phyloP scores from a whole-genome alignment of 2,797 vertebrate genomes.

The Pseudochirops cupreus region DNA sequence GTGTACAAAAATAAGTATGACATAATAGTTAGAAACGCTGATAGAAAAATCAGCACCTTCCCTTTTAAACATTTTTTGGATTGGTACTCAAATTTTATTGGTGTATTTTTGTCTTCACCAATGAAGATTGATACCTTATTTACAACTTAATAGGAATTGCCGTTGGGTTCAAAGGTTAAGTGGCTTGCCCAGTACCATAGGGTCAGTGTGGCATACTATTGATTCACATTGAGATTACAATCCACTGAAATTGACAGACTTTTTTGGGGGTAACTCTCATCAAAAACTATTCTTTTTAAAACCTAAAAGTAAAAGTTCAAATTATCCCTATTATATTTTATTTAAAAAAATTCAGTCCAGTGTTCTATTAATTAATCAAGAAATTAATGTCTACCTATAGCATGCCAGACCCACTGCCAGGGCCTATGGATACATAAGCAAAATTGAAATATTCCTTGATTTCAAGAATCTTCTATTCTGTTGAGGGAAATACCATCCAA shows the following conservation, averaged over 20 bases:
- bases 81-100: background rate
- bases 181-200: background rate
- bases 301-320: background rate
- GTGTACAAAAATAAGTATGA: background rate
- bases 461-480: background rate
- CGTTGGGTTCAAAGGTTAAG: background rate
- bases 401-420: background rate
- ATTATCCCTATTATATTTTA: background rate
- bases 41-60: background rate
- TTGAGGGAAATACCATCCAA: background rate
- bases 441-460: background rate
- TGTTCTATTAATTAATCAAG: background rate
- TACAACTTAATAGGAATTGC: background rate
- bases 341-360: background rate
- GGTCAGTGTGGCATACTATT: background rate
- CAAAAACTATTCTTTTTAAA: background rate
- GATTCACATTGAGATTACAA: background rate
- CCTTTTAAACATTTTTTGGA: background rate
- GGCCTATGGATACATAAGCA: background rate
- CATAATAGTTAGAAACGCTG: background rate
- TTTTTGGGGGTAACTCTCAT: background rate
- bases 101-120: background rate
- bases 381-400: background rate
- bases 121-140: background rate
- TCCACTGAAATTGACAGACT: background rate